Evolutionary conservation across 1,140 invertebrate species (phyloP), one percentile per base, ranked within the genome.

Genomic region (Dysdera silvatica): DNA sequence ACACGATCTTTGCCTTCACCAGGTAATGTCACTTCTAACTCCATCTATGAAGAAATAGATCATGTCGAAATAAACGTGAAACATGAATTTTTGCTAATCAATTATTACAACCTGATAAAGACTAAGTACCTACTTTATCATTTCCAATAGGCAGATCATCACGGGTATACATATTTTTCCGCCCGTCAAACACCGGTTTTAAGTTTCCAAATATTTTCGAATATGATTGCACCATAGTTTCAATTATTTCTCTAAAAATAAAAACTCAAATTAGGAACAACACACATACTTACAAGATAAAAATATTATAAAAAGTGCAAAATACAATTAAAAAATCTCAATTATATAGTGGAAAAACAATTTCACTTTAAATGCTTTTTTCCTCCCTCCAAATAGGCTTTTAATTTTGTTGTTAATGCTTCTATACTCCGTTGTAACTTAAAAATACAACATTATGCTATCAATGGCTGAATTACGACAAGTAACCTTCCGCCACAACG

Each of bases 121-220:
- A 49, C 16, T 16, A 14, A 2, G 12, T 3, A 10, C 16, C 10
- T 67, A 67, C 65, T 43, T 91, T 85, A 70, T 97, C 91, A 77
- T 91, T 93, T 47, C 93, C 94, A 79, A 98, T 95, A 18, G 95
- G 94, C 67, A 99, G 79, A 40, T 93, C 90, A 78, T 99, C 95
- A 72, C 94, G 83, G 40, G 95, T 98, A 78, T 99, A 99, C 67
- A 99, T 82, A 83, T 98, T 99, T 75, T 93, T 96, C 72, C 97
- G 83, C 41, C 97, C 97, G 81, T 99, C 97, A 82, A 99, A 99
- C 16, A 99, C 97, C 55, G 97, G 97, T 76, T 96, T 97, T 40
- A 97, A 79, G 72, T 90, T 90, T 74, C 93, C 89, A 83, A 99
- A 99, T 73, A 98, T 95, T 80, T 97, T 97, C 74, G 87, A 88